Evolutionary conservation across 2,888 invertebrate species (phyloP).

Genomic region (Troilus luridus): DNA sequence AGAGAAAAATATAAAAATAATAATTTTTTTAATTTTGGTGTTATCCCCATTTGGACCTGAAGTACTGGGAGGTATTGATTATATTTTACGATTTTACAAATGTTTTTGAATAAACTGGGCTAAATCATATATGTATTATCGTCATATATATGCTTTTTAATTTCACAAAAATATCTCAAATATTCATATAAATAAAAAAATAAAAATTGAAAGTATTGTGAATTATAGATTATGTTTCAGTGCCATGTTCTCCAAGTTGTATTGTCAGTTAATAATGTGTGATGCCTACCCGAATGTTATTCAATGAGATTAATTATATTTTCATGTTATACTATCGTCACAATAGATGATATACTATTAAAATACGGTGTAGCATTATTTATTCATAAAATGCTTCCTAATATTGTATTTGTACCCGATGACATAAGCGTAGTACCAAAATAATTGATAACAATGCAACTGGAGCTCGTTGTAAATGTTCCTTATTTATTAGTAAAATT

Average conservation of each 20-base stretch:
- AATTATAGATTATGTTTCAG: too few species aligned
- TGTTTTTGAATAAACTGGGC: too few species aligned
- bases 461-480: background rate
- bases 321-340: background rate
- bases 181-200: too few species aligned
- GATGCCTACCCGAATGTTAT: background rate
- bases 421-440: background rate
- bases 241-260: background rate
- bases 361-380: background rate
- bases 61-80: too few species aligned
- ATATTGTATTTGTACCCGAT: background rate
- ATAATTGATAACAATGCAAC: background rate
- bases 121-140: too few species aligned
- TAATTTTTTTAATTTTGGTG: too few species aligned
- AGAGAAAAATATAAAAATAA: too few species aligned
- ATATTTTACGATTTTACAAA: too few species aligned
- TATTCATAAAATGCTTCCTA: slow-evolving; percentile 7
- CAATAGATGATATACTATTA: background rate
- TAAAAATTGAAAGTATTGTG: too few species aligned
- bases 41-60: too few species aligned
- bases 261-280: background rate
- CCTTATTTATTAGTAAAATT: slow-evolving; percentile 7
- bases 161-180: too few species aligned
- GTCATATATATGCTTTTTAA: too few species aligned
- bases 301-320: background rate